Evolutionary conservation across 64 coral and sea anemone species (phyloP).

Genomic region (Platygyra sinensis): DNA sequence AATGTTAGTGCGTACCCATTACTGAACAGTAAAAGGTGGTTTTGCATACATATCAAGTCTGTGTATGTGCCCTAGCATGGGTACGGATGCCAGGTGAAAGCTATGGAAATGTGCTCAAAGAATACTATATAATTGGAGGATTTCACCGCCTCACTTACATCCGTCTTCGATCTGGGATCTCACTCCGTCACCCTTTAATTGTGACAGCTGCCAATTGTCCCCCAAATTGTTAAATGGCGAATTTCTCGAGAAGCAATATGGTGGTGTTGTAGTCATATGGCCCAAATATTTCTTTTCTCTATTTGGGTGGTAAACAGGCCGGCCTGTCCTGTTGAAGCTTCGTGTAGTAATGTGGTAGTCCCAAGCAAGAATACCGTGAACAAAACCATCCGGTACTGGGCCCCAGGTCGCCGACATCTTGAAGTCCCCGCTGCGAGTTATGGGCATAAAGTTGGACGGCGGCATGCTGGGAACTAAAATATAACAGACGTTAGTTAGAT

Average conservation of each 20-base stretch:
- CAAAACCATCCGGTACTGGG: slow-evolving; percentile 38
- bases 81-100: too few species aligned
- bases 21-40: too few species aligned
- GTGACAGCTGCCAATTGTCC: slow-evolving; percentile 45
- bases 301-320: not conserved
- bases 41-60: too few species aligned
- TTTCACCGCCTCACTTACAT: not conserved
- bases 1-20: too few species aligned
- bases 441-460: slow-evolving; percentile 40
- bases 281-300: not conserved
- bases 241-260: not conserved
- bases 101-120: too few species aligned
- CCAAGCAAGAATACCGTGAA: slow-evolving; percentile 73
- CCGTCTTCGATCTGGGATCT: not conserved
- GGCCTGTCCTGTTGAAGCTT: not conserved
- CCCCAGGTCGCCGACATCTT: slow-evolving; percentile 52
- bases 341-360: slow-evolving; percentile 71
- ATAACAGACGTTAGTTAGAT: too few species aligned
- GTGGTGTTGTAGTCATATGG: not conserved
- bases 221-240: slow-evolving; percentile 1
- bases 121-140: too few species aligned
- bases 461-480: slow-evolving; percentile 71
- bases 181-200: slow-evolving; percentile 20
- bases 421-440: slow-evolving; percentile 53
- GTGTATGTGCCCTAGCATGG: too few species aligned